Conservation (phyloP, 2,797 vertebrate genomes). For the Artibeus lituratus region DNA sequence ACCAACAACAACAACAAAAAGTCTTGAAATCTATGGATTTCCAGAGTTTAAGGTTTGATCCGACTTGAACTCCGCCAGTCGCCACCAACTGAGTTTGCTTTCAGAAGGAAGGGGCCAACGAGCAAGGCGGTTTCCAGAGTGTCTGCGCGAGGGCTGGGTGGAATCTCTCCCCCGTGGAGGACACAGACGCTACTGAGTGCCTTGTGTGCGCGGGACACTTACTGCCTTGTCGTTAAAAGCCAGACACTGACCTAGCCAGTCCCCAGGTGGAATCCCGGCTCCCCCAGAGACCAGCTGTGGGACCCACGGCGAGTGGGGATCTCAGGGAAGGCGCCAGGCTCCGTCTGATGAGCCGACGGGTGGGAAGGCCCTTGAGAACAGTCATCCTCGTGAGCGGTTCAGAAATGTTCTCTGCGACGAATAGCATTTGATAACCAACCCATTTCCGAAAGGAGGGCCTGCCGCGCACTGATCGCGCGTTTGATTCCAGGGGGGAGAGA, state of each 20-base stretch:
- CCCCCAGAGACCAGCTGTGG: rapidly evolving
- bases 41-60: not conserved
- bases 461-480: rapidly evolving
- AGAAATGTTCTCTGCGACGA: not conserved
- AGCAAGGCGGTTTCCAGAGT: not conserved
- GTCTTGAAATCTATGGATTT: not conserved
- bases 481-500: not conserved
- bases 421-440: not conserved
- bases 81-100: slow-evolving; percentile 71
- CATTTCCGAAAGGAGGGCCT: not conserved
- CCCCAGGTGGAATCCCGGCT: not conserved
- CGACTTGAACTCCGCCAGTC: not conserved
- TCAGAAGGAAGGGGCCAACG: not conserved
- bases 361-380: not conserved
- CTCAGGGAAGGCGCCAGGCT: not conserved
- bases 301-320: rapidly evolving
- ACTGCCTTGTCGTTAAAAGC: not conserved
- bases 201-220: rapidly evolving
- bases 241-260: rapidly evolving
- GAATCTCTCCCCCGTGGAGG: not conserved
- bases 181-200: not conserved
- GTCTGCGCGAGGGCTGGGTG: not conserved
- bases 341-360: not conserved
- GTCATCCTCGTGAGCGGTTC: not conserved
- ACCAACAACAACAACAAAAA: no score